phyloP scores from a whole-genome alignment of 1,140 invertebrate genomes.

The Eubasilissa regina region DNA sequence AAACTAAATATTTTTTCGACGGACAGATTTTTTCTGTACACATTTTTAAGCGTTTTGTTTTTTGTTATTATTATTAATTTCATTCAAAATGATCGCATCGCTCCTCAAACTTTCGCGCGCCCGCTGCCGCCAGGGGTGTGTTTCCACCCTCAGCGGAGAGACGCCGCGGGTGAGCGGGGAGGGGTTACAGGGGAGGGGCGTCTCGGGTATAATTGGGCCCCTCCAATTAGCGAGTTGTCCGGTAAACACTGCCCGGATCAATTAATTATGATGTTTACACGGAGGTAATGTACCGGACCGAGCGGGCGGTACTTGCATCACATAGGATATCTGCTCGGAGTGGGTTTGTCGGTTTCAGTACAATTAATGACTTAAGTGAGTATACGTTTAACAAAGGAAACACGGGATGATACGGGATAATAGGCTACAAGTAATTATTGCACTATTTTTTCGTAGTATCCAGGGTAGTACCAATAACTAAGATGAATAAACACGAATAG shows the following conservation, averaged over 20 bases:
- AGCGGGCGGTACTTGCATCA: neutral
- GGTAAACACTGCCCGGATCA: constrained; percentile 56
- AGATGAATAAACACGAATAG: no score
- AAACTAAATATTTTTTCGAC: no score
- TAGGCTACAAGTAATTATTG: no score
- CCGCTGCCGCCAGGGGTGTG: neutral
- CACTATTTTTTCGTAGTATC: no score
- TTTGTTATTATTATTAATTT: no score
- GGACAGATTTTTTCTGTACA: no score
- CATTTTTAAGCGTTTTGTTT: no score
- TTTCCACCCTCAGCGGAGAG: neutral
- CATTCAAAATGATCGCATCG: no score
- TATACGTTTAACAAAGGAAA: neutral
- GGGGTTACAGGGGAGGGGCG: constrained; percentile 9
- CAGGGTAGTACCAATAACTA: no score
- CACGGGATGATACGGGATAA: no score
- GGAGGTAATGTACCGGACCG: constrained; percentile 30
- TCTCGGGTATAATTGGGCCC: constrained; percentile 54
- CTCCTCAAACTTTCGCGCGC: no score
- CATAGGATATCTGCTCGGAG: neutral
- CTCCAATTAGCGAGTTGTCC: constrained; percentile 55
- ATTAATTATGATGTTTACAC: constrained; percentile 59
- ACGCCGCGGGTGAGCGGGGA: no score
- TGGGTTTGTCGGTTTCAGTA: neutral
- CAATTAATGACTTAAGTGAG: constrained; percentile 24